These are phyloP conservation scores for Agrochola lychnidis DNA, from an alignment of 2,888 invertebrate genomes.

Conservation along the genomic window DNA sequence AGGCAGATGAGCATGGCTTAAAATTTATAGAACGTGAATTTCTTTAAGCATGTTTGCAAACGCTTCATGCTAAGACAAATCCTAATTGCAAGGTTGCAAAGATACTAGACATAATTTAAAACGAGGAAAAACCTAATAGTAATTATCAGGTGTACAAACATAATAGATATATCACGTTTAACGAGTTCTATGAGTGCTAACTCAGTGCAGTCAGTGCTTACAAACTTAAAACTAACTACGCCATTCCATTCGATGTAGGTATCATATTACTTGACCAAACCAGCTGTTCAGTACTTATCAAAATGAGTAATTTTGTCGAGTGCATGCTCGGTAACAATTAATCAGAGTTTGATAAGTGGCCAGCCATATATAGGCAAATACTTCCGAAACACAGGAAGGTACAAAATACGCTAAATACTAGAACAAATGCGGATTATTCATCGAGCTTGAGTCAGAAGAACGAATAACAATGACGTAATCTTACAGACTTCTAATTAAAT, in stretches of 20 bases:
- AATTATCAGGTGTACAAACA: constrained; percentile 8
- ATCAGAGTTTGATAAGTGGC: constrained; percentile 17
- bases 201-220: constrained; percentile 18
- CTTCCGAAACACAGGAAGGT: constrained; percentile 30
- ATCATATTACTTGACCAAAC: constrained; percentile 16
- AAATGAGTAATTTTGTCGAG: constrained; percentile 23
- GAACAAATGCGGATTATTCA: constrained; percentile 54
- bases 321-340: constrained; percentile 17
- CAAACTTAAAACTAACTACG: constrained; percentile 10
- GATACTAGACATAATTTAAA: constrained; percentile 8
- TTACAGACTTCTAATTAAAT: constrained; percentile 31
- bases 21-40: not conserved
- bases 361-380: constrained; percentile 2
- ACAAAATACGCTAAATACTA: constrained; percentile 38
- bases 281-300: constrained; percentile 18
- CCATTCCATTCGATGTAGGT: not conserved
- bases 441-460: constrained; percentile 52
- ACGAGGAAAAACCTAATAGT: constrained; percentile 32
- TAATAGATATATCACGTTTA: constrained; percentile 1
- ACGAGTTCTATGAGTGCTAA: constrained; percentile 39
- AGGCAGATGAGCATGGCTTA: not conserved
- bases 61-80: constrained; percentile 8
- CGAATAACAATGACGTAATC: constrained; percentile 44
- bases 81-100: constrained; percentile 40
- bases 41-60: constrained; percentile 10